Evolutionary conservation across 1,140 invertebrate species (phyloP).

Genomic region (Cydia pomonella): DNA sequence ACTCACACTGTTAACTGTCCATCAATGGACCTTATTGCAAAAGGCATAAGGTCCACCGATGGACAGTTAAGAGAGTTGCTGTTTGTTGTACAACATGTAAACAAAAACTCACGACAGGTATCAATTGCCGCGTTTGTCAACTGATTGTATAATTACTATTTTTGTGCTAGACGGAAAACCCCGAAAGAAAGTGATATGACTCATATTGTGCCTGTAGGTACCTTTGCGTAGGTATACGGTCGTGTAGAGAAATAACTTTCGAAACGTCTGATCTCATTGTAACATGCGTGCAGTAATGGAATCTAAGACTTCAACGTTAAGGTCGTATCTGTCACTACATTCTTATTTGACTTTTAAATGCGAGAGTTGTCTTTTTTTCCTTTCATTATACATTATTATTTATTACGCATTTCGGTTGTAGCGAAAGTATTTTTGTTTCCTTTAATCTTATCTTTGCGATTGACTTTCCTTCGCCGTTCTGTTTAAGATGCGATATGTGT

Average conservation of each 20-base stretch:
- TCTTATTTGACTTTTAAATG: neutral
- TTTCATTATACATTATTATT: conserved; percentile 13
- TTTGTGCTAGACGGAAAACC: conserved; percentile 31
- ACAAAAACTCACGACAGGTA: neutral
- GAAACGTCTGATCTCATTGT: neutral
- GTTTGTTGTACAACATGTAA: too few relatives aligned
- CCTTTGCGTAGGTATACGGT: neutral
- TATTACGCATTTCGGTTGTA: conserved; percentile 24
- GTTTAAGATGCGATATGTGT: neutral
- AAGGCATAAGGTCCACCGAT: too few relatives aligned
- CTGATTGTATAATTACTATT: conserved; percentile 23
- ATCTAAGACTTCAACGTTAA: neutral
- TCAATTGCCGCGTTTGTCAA: conserved; percentile 15
- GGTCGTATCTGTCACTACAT: neutral
- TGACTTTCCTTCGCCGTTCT: conserved; percentile 4
- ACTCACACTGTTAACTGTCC: too few relatives aligned
- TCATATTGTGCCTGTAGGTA: conserved; percentile 36
- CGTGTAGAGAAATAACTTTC: neutral
- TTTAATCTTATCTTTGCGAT: conserved; percentile 37
- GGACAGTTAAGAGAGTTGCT: too few relatives aligned
- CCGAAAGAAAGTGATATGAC: conserved; percentile 52
- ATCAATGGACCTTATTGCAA: too few relatives aligned
- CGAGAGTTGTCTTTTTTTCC: conserved; percentile 13
- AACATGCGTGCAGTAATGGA: neutral
- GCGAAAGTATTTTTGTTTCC: conserved; percentile 48